phyloP scores from a whole-genome alignment of 2,797 vertebrate genomes.

The Sarcoramphus papa region DNA sequence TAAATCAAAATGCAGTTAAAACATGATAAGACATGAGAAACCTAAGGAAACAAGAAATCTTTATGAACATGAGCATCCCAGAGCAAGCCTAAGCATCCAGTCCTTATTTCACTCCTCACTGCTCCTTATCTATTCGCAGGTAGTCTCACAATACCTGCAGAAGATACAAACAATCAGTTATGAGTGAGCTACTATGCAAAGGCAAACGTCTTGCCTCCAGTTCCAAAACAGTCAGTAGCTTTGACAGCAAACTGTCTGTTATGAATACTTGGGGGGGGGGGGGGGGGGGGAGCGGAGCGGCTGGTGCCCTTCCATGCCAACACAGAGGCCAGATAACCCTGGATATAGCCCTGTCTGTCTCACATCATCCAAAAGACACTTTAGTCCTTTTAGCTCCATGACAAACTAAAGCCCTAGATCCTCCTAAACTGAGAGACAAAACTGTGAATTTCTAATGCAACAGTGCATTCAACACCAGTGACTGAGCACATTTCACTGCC shows the following conservation, averaged over 20 bases:
- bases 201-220: background rate
- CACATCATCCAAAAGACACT: background rate
- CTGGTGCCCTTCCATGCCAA: background rate
- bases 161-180: background rate
- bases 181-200: background rate
- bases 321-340: background rate
- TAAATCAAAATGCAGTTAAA: background rate
- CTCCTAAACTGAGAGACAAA: background rate
- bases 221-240: background rate
- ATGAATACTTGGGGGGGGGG: fast-evolving
- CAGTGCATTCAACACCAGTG: background rate
- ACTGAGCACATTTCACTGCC: background rate
- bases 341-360: background rate
- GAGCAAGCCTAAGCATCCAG: background rate
- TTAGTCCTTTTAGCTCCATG: background rate
- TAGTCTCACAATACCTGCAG: background rate
- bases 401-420: background rate
- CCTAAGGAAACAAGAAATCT: background rate
- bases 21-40: background rate
- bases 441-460: background rate
- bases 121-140: background rate
- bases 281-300: fast-evolving
- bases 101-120: background rate
- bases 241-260: background rate
- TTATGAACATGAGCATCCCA: background rate